Evolutionary conservation across 2,113 vertebrate species (phyloP).

Genomic region (Myrmophylax atrothorax): DNA sequence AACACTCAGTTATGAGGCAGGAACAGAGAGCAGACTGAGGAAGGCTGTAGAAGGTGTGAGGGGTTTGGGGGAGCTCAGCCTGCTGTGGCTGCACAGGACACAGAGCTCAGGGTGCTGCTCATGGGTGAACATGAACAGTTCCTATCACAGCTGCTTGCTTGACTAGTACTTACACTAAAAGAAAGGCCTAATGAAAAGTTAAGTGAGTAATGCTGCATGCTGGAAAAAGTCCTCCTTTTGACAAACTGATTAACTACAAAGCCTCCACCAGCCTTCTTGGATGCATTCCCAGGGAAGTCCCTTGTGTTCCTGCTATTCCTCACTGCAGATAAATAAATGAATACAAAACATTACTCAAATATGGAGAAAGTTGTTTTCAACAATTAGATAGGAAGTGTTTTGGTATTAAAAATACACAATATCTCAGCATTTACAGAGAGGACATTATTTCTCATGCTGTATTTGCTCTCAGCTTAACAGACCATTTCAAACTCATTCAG

Average conservation of each 20-base stretch:
- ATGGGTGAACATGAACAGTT: background rate
- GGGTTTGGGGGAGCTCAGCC: background rate
- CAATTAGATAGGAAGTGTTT: background rate
- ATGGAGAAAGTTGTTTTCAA: constrained; percentile 32
- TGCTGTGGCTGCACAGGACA: background rate
- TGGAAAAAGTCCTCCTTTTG: constrained; percentile 20
- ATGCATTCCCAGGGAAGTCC: constrained; percentile 7
- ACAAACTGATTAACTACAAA: constrained; percentile 20
- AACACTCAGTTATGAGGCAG: constrained; percentile 61
- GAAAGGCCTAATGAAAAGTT: constrained; percentile 29
- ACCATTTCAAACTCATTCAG: background rate
- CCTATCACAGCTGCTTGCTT: background rate
- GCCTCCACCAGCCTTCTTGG: background rate
- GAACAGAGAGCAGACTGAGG: constrained; percentile 7
- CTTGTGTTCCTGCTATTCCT: background rate
- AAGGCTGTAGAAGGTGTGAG: background rate
- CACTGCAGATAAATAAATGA: background rate
- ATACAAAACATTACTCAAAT: constrained; percentile 11
- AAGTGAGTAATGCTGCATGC: constrained; percentile 3
- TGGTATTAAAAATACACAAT: background rate
- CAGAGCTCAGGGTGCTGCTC: background rate
- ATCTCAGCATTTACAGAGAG: background rate
- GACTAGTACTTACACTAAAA: background rate
- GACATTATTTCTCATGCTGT: background rate
- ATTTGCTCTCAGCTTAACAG: background rate